phyloP scores from a whole-genome alignment of 2,888 invertebrate genomes.

The Scaeva pyrastri region DNA sequence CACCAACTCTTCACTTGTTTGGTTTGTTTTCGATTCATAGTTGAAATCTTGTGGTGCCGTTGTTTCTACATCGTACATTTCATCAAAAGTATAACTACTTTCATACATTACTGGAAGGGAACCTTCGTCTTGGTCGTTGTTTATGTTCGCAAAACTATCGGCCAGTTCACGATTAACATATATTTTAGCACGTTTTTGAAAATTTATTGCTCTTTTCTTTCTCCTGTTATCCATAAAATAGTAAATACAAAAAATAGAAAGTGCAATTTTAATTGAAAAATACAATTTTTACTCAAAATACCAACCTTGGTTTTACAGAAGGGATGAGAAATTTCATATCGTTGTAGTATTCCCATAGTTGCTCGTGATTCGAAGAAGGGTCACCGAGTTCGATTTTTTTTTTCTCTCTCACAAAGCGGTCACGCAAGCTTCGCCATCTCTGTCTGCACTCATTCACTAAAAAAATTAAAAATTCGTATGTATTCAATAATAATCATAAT shows the following conservation, averaged over 20 bases:
- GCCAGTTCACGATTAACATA: neutral
- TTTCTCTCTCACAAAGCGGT: conserved; percentile 39
- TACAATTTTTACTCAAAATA: conserved; percentile 14
- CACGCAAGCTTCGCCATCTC: conserved; percentile 41
- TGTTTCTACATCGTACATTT: neutral
- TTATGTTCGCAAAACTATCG: neutral
- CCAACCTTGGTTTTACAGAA: conserved; percentile 4
- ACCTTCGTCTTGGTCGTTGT: neutral
- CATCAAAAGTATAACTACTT: neutral
- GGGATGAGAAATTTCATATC: conserved; percentile 5
- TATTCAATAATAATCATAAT: neutral
- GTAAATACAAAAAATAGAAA: neutral
- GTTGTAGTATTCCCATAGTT: conserved; percentile 32
- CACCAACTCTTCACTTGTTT: neutral
- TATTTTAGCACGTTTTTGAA: neutral
- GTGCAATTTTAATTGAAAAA: neutral
- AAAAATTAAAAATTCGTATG: neutral
- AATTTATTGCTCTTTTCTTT: neutral
- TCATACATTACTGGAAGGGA: neutral
- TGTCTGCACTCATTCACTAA: conserved; percentile 34
- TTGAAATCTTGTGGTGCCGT: neutral
- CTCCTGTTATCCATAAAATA: neutral
- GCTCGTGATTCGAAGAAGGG: neutral
- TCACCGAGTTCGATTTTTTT: conserved; percentile 9
- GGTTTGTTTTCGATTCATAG: neutral